These are phyloP conservation scores for Nemopilema nomurai DNA, from an alignment of 30 jellyfish, hydroid and myxozoan genomes.

Conservation along the genomic window DNA sequence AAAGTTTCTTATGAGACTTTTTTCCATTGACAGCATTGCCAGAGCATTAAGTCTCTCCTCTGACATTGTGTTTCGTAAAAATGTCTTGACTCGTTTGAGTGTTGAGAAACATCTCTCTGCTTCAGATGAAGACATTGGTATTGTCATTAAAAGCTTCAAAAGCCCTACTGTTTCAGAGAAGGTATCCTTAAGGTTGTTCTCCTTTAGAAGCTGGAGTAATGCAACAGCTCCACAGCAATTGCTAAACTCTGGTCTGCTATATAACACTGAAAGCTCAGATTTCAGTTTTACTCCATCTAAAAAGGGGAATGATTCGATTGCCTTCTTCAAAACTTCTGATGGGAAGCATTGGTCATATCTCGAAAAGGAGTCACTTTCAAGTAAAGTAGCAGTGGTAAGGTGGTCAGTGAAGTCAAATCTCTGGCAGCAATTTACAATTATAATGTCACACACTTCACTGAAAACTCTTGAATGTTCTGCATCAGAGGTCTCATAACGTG, in stretches of 20 bases:
- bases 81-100: conserved; percentile 28
- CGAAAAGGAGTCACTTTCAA: conserved; percentile 16
- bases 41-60: conserved; percentile 59
- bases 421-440: conserved; percentile 14
- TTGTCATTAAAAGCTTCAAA: conserved; percentile 15
- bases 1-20: conserved; percentile 27
- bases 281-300: conserved; percentile 13
- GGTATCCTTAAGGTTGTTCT: conserved; percentile 18
- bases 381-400: conserved; percentile 35
- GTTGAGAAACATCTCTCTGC: conserved; percentile 41
- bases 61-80: conserved; percentile 30
- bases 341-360: conserved; percentile 16
- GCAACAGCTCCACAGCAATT: conserved; percentile 18
- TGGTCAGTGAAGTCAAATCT: conserved; percentile 34
- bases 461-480: conserved; percentile 39
- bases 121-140: conserved; percentile 43
- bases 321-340: background rate
- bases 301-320: conserved; percentile 26
- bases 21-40: conserved; percentile 53
- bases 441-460: conserved; percentile 52
- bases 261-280: conserved; percentile 17
- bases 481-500: background rate
- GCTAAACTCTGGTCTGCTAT: conserved; percentile 17
- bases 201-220: conserved; percentile 15
- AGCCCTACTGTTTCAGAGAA: conserved; percentile 28